These are phyloP conservation scores for Hypsibius dujardini DNA, from an alignment of 1,140 invertebrate genomes.

Conservation along the genomic window DNA sequence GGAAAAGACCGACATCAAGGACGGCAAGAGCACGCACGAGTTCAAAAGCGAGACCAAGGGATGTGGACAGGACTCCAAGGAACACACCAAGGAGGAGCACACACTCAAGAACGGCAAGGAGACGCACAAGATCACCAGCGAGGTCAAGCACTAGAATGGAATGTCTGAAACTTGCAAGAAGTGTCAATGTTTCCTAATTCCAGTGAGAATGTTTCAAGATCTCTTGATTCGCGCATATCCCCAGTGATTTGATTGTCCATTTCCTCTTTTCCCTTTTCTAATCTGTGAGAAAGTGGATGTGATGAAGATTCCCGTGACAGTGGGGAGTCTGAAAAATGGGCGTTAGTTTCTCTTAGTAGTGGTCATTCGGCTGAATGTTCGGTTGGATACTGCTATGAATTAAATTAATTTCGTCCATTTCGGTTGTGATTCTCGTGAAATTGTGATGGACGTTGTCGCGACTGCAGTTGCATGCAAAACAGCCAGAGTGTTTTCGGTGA, in stretches of 20 bases:
- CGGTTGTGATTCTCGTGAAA: too few species aligned
- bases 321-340: background rate
- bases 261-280: background rate
- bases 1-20: background rate
- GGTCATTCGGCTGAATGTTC: too few species aligned
- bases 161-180: too few species aligned
- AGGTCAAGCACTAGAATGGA: background rate
- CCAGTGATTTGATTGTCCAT: background rate
- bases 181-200: too few species aligned
- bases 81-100: background rate
- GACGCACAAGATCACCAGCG: background rate
- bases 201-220: background rate
- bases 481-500: too few species aligned
- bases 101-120: conserved; percentile 1
- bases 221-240: background rate
- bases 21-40: background rate
- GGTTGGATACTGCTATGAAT: too few species aligned
- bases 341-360: background rate
- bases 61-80: background rate
- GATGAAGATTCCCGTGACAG: background rate
- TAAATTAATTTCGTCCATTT: too few species aligned
- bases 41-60: background rate
- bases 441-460: too few species aligned
- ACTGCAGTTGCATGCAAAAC: too few species aligned
- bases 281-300: background rate